A percentile compares a stretch with the other conserved stretches of the same genome.
Conservation (phyloP, 2,888 invertebrate species). For the Nymphalis polychloros region DNA sequence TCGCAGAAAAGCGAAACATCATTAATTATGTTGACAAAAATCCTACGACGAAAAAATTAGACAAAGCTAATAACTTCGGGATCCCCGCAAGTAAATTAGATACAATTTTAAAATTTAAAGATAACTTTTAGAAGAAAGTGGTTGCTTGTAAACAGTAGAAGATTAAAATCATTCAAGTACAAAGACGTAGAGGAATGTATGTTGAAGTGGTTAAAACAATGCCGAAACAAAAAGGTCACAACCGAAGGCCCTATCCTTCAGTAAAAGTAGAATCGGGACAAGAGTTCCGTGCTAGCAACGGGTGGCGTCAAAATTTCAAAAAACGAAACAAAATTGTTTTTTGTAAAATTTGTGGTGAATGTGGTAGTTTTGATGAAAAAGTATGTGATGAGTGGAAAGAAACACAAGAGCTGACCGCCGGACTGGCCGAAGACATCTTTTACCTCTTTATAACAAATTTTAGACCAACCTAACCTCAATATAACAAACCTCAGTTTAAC, state of each 20-base stretch:
- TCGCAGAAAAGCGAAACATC: conserved; percentile 22
- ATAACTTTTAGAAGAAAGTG: conserved; percentile 29
- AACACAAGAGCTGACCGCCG: too few relatives aligned
- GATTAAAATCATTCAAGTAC: conserved; percentile 19
- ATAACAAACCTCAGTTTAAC: too few relatives aligned
- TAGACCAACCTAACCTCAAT: too few relatives aligned
- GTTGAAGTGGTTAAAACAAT: conserved; percentile 11
- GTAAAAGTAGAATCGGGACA: conserved; percentile 32
- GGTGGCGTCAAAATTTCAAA: background rate
- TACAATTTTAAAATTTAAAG: conserved; percentile 31
- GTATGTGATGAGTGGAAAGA: background rate
- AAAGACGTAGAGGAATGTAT: conserved; percentile 39
- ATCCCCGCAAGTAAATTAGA: conserved; percentile 33
- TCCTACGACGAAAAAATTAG: conserved; percentile 13
- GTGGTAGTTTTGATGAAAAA: background rate
- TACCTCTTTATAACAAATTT: too few relatives aligned
- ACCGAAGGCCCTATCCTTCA: conserved; percentile 35
- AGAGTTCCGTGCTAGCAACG: background rate
- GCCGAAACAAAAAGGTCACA: too few relatives aligned
- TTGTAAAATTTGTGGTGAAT: background rate
- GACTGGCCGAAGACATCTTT: background rate
- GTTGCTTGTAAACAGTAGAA: conserved; percentile 28
- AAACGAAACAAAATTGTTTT: background rate
- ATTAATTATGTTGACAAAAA: conserved; percentile 25
- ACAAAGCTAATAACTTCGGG: conserved; percentile 20